Base-by-base conservation (phyloP, 2,113 vertebrate genomes). In the Rhynchopsitta pachyrhyncha region DNA sequence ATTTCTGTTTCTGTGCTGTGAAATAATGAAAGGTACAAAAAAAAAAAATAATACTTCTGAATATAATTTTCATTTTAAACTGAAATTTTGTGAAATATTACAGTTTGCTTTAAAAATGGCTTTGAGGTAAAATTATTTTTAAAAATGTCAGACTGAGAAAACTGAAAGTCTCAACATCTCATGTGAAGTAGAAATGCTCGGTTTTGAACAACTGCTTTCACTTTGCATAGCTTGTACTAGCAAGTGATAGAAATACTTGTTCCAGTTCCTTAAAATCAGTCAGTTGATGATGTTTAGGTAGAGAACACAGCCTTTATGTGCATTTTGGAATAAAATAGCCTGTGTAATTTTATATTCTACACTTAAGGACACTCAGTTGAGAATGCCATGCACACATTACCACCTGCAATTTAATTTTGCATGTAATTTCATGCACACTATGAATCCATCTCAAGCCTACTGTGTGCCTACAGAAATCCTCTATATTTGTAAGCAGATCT, bases 401-500 rank as follows among this genome's bases (percentile, higher is more conserved):
- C 69, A 69, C 73, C 71, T 46, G 60, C 97, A 97, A 97, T 93
- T 96, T 92, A 94, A 94, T 97, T 96, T 91, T 92, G 86, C 28
- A 49, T 94, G 90, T 83, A 95, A 97, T 97, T 96, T 97, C 91
- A 97, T 82, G 95, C 95, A 90, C 92, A 57, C 86, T 86, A 57
- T 88, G 96, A 95, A 92, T 88, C 78, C 76, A 91, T 90, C 91
- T 95, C 77, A 95, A 95, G 35, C 71, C 57, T 89, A 92, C 77
- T 74, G 86, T 63, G 41, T 53, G 66, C 67, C 73, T 90, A 74
- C 81, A 86, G 69, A 97, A 94, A 84, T 94, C 71, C 86, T 5
- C 2, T 70, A 63, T 79, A 89, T 92, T 94, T 94, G 81, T 76
- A 92, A 95, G 86, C 69, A 95, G 91, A 90, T 91, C 66, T 93